A percentile compares a stretch with the other conserved stretches of the same genome.
Evolutionary conservation across 2,797 vertebrate genomes (phyloP).

Genomic region (Characodon lateralis): DNA sequence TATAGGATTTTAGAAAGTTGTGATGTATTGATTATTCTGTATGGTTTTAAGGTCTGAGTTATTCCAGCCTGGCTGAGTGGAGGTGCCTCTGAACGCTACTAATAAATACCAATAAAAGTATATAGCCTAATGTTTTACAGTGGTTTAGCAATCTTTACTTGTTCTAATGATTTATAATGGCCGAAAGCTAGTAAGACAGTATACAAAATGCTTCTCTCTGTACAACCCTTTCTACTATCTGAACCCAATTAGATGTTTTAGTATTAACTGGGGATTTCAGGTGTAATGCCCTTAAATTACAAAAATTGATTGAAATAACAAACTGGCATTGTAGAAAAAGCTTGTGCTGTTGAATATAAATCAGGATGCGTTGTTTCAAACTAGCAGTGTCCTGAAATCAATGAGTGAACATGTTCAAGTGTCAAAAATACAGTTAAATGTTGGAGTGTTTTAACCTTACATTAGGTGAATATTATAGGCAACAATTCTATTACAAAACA

Average conservation of each 20-base stretch:
- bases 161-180: conserved; percentile 33
- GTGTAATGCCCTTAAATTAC: neutral
- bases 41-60: neutral
- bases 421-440: neutral
- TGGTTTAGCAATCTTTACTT: conserved; percentile 3
- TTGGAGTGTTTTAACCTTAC: neutral
- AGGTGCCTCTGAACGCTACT: neutral
- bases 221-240: neutral
- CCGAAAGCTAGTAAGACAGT: neutral
- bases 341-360: neutral
- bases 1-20: neutral
- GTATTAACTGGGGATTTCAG: neutral
- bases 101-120: conserved; percentile 11
- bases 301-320: too few relatives aligned
- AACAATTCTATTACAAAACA: neutral
- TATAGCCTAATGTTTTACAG: conserved; percentile 12
- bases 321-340: neutral
- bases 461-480: neutral
- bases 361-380: neutral
- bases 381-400: neutral
- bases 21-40: conserved; percentile 1
- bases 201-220: neutral
- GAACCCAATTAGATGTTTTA: neutral
- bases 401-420: neutral
- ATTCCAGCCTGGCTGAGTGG: neutral